Evolutionary conservation across 2,797 vertebrate genomes (phyloP).

Genomic region (Brotula barbata): DNA sequence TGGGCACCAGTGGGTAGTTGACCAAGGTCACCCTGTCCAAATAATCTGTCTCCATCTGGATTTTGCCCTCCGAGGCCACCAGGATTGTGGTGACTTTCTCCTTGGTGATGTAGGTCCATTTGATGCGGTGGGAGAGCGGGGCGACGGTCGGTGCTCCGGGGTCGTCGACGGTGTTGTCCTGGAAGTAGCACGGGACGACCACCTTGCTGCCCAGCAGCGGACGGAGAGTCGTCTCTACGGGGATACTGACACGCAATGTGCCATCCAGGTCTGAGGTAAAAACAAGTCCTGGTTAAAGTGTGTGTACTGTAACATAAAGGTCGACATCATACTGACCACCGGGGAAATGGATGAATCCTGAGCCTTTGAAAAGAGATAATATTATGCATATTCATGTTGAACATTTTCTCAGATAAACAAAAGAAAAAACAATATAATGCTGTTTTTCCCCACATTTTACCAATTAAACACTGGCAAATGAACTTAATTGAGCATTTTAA

Average conservation of each 20-base stretch:
- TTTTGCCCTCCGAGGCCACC: slow-evolving; percentile 84
- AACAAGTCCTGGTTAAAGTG: background rate
- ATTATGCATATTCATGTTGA: no score
- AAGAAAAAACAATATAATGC: no score
- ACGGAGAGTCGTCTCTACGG: slow-evolving; percentile 81
- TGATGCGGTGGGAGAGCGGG: slow-evolving; percentile 90
- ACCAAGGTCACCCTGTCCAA: slow-evolving; percentile 87
- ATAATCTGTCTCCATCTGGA: slow-evolving; percentile 84
- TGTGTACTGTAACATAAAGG: no score
- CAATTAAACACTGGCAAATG: no score
- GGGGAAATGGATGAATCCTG: no score
- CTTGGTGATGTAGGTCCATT: slow-evolving; percentile 89
- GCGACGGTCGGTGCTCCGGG: slow-evolving; percentile 77
- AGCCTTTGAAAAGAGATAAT: no score
- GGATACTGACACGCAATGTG: slow-evolving; percentile 91
- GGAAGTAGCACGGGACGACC: slow-evolving; percentile 94
- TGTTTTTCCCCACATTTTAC: no score
- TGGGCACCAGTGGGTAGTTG: slow-evolving; percentile 89
- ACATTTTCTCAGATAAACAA: no score
- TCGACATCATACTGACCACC: no score
- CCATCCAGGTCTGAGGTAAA: slow-evolving; percentile 80
- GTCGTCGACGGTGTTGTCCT: slow-evolving; percentile 84
- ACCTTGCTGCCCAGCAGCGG: slow-evolving; percentile 86
- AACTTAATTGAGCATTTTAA: no score
- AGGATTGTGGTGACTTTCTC: slow-evolving; percentile 84